Evolutionary conservation across 2,113 vertebrate species (phyloP), one percentile per base, ranked within the genome.

Genomic region (Rissa tridactyla): DNA sequence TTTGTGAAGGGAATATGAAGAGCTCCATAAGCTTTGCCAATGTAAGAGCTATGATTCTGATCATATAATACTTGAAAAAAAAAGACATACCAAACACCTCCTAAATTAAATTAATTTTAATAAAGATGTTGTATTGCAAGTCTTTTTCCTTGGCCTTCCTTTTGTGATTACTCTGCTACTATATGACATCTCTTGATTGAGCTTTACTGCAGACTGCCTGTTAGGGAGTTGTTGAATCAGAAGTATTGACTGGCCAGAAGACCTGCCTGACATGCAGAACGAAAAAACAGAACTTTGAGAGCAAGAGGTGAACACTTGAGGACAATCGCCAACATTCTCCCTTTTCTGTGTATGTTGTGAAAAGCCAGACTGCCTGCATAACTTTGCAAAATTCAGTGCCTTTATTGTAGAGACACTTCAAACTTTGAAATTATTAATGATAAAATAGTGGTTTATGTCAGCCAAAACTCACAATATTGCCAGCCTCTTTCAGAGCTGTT

Each of bases 231-330:
- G 17, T 44, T 58, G 38, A 82, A 82, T 55, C 26, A 54, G 36
- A 68, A 47, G 13, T 57, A 44, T 30, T 88, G 40, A 2, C 23
- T 86, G 57, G 2, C 26, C 38, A 80, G 66, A 68, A 64, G 29
- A 66, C 8, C 14, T 52, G 18, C 7, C 57, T 79, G 44, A 54
- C 0, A 0, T 15, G 21, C 32, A 72, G 23, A 88, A 18, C 3
- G 72, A 18, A 38, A 88, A 89, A 90, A 13, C 4, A 87, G 49
- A 77, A 42, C 32, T 79, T 32, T 60, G 52, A 57, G 88, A 64
- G 11, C 34, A 47, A 58, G 32, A 54, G 2, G 21, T 73, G 10
- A 87, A 54, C 15, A 68, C 42, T 42, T 84, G 60, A 79, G 84
- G 40, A 58, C 4, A 58, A 22, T 17, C 68, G 29, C 9, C 42